Evolutionary conservation across 2,888 invertebrate species (phyloP), one percentile per base, ranked within the genome.

Genomic region (Anthrax anthrax): DNA sequence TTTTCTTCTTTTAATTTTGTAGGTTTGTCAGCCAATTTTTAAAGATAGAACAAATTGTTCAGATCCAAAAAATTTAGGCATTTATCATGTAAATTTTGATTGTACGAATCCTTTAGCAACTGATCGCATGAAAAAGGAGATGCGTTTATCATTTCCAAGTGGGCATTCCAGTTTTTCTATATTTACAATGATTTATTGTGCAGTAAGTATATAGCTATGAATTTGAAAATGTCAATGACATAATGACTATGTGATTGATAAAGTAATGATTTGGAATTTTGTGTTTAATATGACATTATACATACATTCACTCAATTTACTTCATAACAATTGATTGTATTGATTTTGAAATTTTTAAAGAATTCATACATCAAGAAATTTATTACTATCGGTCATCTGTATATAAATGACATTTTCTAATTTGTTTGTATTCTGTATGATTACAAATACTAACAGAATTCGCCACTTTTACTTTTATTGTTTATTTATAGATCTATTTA

Each of bases 101-200:
- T 88, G 89, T 55, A 57, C 60, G 17, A 72, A 70, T n/a, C 63
- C 64, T 0, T 71, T 75, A 47, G 60, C 68, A 14, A 57, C 67
- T 36, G 64, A 71, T 51, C 63, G 71, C 57, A 68, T 80, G 53
- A 66, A 84, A 55, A 84, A 84, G 59, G 85, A 86, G 66, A 74
- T 83, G 72, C 76, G 84, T 58, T 74, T 91, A 50, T 91, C 91
- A 23, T 92, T 92, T 70, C 90, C 90, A 47, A 90, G 90, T 52
- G 91, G 91, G 18, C 91, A 91, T 69, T 86, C 91, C 16, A 89
- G 89, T 14, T 90, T 90, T 72, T 84, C 88, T 14, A 83, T 85
- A 56, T 90, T 81, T 60, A 80, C 85, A 37, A 87, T 88, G 86
- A 67, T 87, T 46, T 90, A 85, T 70, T 77, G 87, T 58, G 80